Conservation (phyloP, 2,113 vertebrate species). For the Periophthalmodon schlosseri region DNA sequence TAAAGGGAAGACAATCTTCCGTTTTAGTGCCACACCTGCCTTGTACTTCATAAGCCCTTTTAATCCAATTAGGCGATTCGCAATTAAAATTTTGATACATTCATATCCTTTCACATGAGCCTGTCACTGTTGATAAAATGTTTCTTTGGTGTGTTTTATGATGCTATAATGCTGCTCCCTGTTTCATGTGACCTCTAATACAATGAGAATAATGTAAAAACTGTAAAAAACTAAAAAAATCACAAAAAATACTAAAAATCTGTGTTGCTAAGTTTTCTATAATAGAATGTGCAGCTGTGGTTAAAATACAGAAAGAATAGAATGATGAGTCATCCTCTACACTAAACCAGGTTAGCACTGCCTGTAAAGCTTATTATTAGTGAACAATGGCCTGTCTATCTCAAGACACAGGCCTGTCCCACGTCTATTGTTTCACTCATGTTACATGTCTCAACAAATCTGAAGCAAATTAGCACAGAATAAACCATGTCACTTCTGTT, state of each 20-base stretch:
- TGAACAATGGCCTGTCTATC: constrained; percentile 20
- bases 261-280: not conserved
- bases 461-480: not conserved
- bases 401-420: not conserved
- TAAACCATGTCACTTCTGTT: constrained; percentile 5
- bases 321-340: constrained; percentile 57
- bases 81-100: constrained; percentile 99
- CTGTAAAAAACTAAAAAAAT: not conserved
- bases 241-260: not conserved
- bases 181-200: constrained; percentile 33
- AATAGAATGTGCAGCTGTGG: constrained; percentile 25
- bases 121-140: constrained; percentile 45
- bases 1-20: constrained; percentile 99
- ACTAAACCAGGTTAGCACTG: constrained; percentile 31
- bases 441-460: not conserved
- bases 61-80: constrained; percentile 94
- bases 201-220: not conserved
- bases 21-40: constrained; percentile 98
- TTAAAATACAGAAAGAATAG: constrained; percentile 38
- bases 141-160: constrained; percentile 53
- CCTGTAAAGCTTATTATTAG: constrained; percentile 21
- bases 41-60: constrained; percentile 99
- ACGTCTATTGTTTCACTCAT: constrained; percentile 1
- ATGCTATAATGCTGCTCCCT: constrained; percentile 43
- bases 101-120: constrained; percentile 94